Percentiles rank a stretch among this genome's conserved stretches.
Evolutionary conservation across 1,140 invertebrate genomes (phyloP).

Genomic region (Brachionus plicatilis): DNA sequence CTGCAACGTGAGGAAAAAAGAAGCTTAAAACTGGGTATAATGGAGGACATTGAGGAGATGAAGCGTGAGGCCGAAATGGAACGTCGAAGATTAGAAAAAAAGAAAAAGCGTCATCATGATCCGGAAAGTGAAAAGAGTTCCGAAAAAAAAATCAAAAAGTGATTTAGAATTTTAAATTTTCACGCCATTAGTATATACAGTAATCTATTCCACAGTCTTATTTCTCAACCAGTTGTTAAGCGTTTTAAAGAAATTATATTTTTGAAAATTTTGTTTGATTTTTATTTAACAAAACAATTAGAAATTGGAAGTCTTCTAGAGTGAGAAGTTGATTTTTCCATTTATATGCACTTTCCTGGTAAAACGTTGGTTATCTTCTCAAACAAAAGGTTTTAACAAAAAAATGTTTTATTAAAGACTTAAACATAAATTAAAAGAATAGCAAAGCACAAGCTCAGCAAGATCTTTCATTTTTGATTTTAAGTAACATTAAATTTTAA

Average conservation of each 20-base stretch:
- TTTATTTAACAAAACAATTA: not conserved
- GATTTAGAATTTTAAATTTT: not conserved
- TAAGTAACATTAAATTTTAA: not conserved
- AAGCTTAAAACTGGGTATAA: constrained; percentile 20
- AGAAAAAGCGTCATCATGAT: not conserved
- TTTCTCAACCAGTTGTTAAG: not conserved
- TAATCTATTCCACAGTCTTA: not conserved
- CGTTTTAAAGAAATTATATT: not conserved
- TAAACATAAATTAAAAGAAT: not conserved
- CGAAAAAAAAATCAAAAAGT: constrained; percentile 29
- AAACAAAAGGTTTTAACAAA: not conserved
- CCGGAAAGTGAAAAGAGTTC: not conserved
- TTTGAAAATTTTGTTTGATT: not conserved
- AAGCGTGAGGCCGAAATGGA: constrained; percentile 20
- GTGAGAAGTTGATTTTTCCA: not conserved
- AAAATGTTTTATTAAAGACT: not conserved
- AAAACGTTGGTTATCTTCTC: not conserved
- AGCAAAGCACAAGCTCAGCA: not conserved
- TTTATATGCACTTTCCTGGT: not conserved
- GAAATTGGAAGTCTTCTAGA: not conserved
- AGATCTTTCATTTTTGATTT: not conserved
- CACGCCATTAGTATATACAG: not conserved
- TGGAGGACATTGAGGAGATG: constrained; percentile 30
- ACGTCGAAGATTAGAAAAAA: not conserved
- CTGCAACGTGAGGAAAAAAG: constrained; percentile 3